phyloP scores from a whole-genome alignment of 2,113 vertebrate genomes.

The Sander lucioperca region DNA sequence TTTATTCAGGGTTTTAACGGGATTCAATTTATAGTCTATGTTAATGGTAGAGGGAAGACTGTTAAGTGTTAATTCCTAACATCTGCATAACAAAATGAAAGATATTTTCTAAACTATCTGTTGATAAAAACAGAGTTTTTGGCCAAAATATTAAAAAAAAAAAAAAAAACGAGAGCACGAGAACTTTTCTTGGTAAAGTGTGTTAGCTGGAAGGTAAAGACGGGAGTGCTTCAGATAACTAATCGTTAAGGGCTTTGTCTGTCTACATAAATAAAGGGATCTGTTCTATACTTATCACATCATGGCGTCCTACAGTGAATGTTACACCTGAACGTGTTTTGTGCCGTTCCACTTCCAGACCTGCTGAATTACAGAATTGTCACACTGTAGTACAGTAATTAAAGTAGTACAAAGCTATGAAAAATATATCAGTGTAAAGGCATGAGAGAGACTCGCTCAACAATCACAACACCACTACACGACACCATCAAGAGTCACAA shows the following conservation, averaged over 20 bases:
- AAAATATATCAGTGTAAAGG: slow-evolving; percentile 79
- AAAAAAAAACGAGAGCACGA: slow-evolving; percentile 23
- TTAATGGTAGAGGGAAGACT: slow-evolving; percentile 19
- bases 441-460: slow-evolving; percentile 80
- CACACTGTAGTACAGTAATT: slow-evolving; percentile 76
- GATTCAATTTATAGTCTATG: slow-evolving; percentile 33
- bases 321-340: slow-evolving; percentile 66
- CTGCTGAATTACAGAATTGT: slow-evolving; percentile 83
- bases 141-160: slow-evolving; percentile 37
- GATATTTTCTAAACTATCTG: slow-evolving; percentile 25
- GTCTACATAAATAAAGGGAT: slow-evolving; percentile 44
- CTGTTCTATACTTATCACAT: slow-evolving; percentile 16
- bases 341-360: slow-evolving; percentile 82
- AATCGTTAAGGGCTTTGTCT: not conserved
- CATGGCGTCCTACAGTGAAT: slow-evolving; percentile 52
- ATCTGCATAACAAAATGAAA: slow-evolving; percentile 34
- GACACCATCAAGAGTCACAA: slow-evolving; percentile 71
- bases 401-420: slow-evolving; percentile 81
- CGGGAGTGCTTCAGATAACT: slow-evolving; percentile 53
- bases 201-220: slow-evolving; percentile 39
- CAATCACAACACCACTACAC: slow-evolving; percentile 75
- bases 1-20: slow-evolving; percentile 38
- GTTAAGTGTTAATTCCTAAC: slow-evolving; percentile 26
- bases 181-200: not conserved
- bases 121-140: slow-evolving; percentile 33